These are phyloP conservation scores for Sminthurinus aureus DNA, from an alignment of 2,888 invertebrate species.

Conservation along the genomic window DNA sequence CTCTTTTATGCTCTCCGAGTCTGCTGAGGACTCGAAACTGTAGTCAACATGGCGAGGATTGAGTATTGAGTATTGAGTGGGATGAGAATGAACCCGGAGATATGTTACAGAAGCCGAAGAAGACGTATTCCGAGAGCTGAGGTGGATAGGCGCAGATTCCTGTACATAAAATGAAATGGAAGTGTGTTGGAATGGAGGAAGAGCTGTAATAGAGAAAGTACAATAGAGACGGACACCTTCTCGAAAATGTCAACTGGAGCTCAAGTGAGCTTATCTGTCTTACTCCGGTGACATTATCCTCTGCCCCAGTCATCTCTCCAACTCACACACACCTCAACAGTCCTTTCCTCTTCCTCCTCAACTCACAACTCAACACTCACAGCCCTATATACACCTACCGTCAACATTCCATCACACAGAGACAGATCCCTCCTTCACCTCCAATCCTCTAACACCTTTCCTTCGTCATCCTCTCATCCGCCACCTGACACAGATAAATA, in stretches of 20 bases:
- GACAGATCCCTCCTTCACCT: not conserved
- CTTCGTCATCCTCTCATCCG: not conserved
- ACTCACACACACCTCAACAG: not conserved
- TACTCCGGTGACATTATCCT: slow-evolving; percentile 13
- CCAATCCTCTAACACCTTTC: not conserved
- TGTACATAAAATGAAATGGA: no score
- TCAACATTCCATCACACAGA: not conserved
- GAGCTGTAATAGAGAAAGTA: no score
- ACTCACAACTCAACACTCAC: not conserved
- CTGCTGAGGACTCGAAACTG: no score
- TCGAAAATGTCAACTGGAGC: slow-evolving; percentile 25
- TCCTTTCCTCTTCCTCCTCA: not conserved
- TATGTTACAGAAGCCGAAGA: no score
- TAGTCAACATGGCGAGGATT: no score
- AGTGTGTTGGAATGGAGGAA: no score
- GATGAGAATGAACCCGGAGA: no score
- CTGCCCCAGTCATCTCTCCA: not conserved
- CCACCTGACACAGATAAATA: no score
- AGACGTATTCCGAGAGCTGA: no score
- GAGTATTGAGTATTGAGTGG: no score
- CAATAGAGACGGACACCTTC: not conserved
- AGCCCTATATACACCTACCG: not conserved
- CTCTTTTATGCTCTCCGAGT: no score
- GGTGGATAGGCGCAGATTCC: no score
- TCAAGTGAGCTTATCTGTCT: slow-evolving; percentile 31